Conservation (phyloP, 2,113 vertebrate species). For the Mobula birostris region DNA sequence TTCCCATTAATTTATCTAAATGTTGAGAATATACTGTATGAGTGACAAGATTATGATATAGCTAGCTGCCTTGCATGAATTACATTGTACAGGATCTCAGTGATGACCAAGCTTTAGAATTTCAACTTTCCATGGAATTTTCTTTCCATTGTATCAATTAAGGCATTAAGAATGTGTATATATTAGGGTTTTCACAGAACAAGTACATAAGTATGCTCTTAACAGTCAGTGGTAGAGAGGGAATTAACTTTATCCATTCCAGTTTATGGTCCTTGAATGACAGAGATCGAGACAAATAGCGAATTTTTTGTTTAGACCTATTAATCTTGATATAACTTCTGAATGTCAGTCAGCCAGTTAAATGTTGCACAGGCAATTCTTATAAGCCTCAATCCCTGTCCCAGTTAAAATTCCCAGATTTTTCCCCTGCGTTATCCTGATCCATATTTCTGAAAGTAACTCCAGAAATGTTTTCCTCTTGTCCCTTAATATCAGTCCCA, state of each 20-base stretch:
- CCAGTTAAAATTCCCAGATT: not conserved
- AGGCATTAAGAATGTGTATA: not conserved
- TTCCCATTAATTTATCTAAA: not conserved
- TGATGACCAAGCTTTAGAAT: not conserved
- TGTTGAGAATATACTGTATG: not conserved
- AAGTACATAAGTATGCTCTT: not conserved
- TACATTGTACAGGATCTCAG: not conserved
- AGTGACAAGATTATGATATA: not conserved
- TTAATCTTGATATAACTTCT: constrained; percentile 14
- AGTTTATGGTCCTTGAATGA: not conserved
- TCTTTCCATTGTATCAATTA: constrained; percentile 6
- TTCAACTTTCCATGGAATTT: not conserved
- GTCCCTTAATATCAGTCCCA: not conserved
- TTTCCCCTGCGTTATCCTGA: not conserved
- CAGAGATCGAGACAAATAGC: not conserved
- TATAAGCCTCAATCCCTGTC: not conserved
- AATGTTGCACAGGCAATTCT: not conserved
- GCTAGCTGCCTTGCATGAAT: not conserved
- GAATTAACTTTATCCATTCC: not conserved
- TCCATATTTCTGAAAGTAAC: not conserved
- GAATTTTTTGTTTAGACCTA: not conserved
- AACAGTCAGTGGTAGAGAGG: not conserved
- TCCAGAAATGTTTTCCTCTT: not conserved
- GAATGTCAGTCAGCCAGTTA: not conserved
- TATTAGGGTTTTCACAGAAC: not conserved